A percentile compares a stretch with the other conserved stretches of the same genome.
Evolutionary conservation across 2,888 invertebrate genomes (phyloP).

Genomic region (Drosophila lacicola): DNA sequence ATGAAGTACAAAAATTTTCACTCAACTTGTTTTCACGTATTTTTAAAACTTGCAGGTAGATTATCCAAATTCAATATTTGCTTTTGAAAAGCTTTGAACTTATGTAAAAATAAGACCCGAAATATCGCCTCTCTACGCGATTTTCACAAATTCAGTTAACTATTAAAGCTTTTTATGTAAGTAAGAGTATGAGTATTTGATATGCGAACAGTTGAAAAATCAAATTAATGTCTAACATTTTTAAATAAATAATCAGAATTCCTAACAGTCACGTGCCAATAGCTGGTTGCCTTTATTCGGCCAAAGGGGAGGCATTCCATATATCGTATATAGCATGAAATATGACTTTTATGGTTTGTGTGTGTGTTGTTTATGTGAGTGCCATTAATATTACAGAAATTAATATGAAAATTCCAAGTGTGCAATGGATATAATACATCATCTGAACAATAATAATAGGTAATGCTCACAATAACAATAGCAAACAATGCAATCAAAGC

Average conservation of each 20-base stretch:
- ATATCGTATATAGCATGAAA: slow-evolving; percentile 56
- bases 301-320: slow-evolving; percentile 29
- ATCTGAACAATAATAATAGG: slow-evolving; percentile 52
- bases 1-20: too few relatives aligned
- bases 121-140: background rate
- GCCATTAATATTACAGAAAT: slow-evolving; percentile 75
- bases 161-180: too few relatives aligned
- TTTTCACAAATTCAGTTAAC: background rate
- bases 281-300: slow-evolving; percentile 6
- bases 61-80: too few relatives aligned
- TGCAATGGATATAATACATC: slow-evolving; percentile 72
- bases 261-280: slow-evolving; percentile 38
- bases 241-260: slow-evolving; percentile 23
- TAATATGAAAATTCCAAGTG: slow-evolving; percentile 81
- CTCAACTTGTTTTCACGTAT: too few relatives aligned
- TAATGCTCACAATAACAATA: slow-evolving; percentile 64
- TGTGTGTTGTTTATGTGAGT: slow-evolving; percentile 9
- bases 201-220: background rate
- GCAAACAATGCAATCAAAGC: slow-evolving; percentile 79
- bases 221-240: background rate
- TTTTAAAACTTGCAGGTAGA: too few relatives aligned
- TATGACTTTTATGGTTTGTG: slow-evolving; percentile 50
- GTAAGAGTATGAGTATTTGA: too few relatives aligned
- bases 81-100: too few relatives aligned
- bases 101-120: too few relatives aligned